These are phyloP conservation scores for Thymallus thymallus DNA, from an alignment of 2,113 vertebrate species.

Conservation along the genomic window DNA sequence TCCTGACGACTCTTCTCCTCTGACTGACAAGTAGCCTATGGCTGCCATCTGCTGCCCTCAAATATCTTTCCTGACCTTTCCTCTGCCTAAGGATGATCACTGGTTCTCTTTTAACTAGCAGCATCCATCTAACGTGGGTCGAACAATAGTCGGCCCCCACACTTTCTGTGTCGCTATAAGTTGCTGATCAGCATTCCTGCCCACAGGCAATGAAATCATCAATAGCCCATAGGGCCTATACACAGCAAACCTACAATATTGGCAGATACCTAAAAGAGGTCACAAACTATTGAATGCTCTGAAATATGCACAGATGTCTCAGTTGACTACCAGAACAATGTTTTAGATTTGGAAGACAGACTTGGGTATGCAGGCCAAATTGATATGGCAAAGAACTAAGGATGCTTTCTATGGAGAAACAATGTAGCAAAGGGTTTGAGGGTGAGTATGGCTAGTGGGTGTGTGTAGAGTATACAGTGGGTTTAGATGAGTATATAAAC, in stretches of 20 bases:
- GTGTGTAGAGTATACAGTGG: not conserved
- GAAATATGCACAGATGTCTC: not conserved
- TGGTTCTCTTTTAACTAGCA: not conserved
- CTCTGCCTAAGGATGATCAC: not conserved
- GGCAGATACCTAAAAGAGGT: not conserved
- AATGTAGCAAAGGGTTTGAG: no score
- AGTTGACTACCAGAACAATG: not conserved
- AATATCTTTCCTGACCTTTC: not conserved
- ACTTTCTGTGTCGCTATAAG: not conserved
- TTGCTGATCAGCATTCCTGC: not conserved
- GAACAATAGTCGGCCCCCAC: not conserved
- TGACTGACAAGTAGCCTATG: not conserved
- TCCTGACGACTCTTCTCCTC: not conserved
- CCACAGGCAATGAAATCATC: not conserved
- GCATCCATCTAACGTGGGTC: not conserved
- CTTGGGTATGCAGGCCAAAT: no score
- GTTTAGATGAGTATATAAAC: not conserved
- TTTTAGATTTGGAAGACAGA: not conserved
- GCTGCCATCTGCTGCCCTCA: not conserved
- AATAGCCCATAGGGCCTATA: not conserved
- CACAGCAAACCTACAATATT: not conserved
- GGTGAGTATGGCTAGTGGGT: no score
- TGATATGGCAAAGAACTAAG: no score
- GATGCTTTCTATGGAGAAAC: not conserved
- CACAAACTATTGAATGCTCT: not conserved